Evolutionary conservation across 2,797 vertebrate genomes (phyloP), one percentile per base, ranked within the genome.

Genomic region (Mionectes olivaceus): DNA sequence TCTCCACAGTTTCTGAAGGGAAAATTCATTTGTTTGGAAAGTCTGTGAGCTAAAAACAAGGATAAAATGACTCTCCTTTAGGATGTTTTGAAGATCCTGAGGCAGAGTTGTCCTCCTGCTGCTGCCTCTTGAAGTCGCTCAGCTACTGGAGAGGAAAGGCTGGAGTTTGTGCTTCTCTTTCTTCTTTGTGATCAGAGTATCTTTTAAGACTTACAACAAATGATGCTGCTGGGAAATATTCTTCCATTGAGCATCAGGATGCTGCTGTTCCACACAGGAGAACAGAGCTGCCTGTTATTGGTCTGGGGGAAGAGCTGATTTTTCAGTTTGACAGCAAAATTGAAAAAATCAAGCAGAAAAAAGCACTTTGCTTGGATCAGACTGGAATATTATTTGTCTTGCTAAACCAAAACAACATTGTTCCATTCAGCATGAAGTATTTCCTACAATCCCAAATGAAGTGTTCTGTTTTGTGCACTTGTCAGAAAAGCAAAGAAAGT

Each of bases 251-350:
- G 74, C 80, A 80, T 71, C 80, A 76, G 69, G 43, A 83, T 49
- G 21, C 74, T 86, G 73, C 47, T 80, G 63, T 61, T 94, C 69
- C 1, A 0, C 79, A 49, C 56, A 78, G 87, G 55, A 89, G 90
- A 84, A 76, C 59, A 95, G 63, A 92, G 70, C 74, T 90, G 46
- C 37, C 39, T 63, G 59, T 52, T 87, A 82, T 15, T 73, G 81
- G 46, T 73, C 77, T 84, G 25, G 11, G 23, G 64, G 30, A 89
- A 87, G 4, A 87, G 67, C 81, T 89, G 89, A 92, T 96, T 95
- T 94, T 90, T 96, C 95, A 94, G 92, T 82, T 79, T 90, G 91
- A 94, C 90, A 93, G 83, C 55, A 74, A 89, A 89, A 84, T 61
- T 90, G 92, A 93, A 95, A 44, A 90, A 96, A 89, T 87, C 84